Conservation (phyloP, 2,797 vertebrate species). For the Hipposideros larvatus region DNA sequence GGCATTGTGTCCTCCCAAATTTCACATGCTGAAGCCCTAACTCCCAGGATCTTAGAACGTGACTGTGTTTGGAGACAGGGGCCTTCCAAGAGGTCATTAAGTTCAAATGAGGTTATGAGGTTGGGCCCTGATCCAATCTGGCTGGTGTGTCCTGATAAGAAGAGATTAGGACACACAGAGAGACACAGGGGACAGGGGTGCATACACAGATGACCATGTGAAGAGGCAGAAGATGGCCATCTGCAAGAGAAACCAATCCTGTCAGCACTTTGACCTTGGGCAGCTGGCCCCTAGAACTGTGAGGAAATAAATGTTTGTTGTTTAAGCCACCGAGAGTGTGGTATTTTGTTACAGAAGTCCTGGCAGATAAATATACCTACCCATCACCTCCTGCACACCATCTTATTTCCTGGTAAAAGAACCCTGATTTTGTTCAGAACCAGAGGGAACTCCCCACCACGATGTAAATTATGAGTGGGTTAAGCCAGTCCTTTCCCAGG, state of each 20-base stretch:
- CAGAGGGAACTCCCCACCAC: neutral
- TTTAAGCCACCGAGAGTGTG: neutral
- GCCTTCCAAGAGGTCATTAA: neutral
- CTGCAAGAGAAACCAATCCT: neutral
- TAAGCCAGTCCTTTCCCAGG: neutral
- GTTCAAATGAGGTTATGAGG: neutral
- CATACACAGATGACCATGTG: neutral
- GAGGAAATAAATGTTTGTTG: neutral
- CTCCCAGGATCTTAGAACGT: neutral
- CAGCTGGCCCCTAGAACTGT: neutral
- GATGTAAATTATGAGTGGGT: neutral
- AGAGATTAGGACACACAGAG: neutral
- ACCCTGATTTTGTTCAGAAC: neutral
- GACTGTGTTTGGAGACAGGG: neutral
- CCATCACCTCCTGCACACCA: neutral
- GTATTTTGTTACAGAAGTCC: neutral
- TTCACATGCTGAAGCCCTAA: neutral
- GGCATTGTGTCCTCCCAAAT: neutral
- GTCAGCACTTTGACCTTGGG: neutral
- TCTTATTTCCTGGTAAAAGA: neutral
- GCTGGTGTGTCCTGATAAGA: neutral
- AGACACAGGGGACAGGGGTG: neutral
- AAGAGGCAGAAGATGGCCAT: neutral
- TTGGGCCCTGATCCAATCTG: neutral
- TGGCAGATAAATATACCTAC: neutral